A percentile compares a stretch with the other conserved stretches of the same genome.
Conservation (phyloP, 2,113 vertebrate species). For the Toxotes chatareus region DNA sequence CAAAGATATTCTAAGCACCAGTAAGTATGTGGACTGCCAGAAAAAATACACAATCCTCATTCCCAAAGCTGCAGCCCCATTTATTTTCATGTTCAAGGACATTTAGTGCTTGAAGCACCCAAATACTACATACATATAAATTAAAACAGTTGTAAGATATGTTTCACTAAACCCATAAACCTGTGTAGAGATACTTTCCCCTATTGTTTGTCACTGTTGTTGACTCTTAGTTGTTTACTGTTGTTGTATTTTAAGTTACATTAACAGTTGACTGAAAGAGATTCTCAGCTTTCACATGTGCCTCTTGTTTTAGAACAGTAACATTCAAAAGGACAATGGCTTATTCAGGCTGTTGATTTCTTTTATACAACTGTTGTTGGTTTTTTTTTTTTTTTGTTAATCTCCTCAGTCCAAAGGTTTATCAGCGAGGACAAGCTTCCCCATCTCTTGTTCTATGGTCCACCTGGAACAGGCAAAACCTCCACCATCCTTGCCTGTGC, state of each 20-base stretch:
- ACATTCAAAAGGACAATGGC: background rate
- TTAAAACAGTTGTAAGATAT: no score
- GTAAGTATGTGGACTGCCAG: conserved; percentile 78
- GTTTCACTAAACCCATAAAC: no score
- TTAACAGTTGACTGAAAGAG: background rate
- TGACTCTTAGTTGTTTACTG: background rate
- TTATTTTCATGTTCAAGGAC: no score
- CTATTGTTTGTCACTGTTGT: no score
- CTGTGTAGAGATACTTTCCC: no score
- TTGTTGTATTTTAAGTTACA: background rate
- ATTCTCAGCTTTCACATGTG: background rate
- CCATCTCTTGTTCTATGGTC: conserved; percentile 96
- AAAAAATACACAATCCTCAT: background rate
- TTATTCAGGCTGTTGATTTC: background rate
- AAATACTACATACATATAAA: no score
- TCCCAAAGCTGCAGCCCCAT: no score
- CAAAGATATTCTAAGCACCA: conserved; percentile 92
- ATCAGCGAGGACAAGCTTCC: conserved; percentile 94
- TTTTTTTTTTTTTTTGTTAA: no score
- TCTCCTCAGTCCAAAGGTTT: conserved; percentile 90
- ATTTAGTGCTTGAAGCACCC: no score
- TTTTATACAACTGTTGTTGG: no score
- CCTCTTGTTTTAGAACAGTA: background rate
- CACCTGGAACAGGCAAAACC: conserved; percentile 97
- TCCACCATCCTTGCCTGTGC: conserved; percentile 96